Base-by-base conservation (phyloP, 2,113 vertebrate genomes). In the Thamnaconus septentrionalis region DNA sequence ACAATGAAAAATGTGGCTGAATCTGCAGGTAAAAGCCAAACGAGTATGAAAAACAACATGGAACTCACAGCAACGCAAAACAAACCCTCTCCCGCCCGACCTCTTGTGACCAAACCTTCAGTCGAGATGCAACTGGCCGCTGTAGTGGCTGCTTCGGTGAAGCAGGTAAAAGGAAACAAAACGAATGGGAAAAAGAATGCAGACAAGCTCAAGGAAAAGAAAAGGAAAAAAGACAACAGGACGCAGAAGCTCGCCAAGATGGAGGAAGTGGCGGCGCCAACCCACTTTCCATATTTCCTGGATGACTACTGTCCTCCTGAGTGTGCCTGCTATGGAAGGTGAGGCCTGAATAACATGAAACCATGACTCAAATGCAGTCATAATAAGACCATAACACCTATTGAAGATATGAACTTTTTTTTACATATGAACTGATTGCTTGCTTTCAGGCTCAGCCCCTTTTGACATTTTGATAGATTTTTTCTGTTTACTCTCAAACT, bases 251-350 rank as follows among this genome's bases (percentile, higher is more conserved):
- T 56, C 31, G 7, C 8, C 41, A 18, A 44, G 39, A 85, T 73
- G 71, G 67, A 58, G 41, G 64, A 76, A 59, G 0, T 1, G 41
- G 48, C 47, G 9, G 8, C 47, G 1, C 53, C 70, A 12, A n/a
- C 62, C 1, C 43, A 75, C 31, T 85, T 91, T 31, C 69, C 78
- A 4, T 91, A 85, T 73, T 93, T 86, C 61, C 58, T 80, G 77
- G 81, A 89, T 53, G 55, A 84, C 61, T 90, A 81, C 82, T 91
- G 85, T 61, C 83, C 82, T 55, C 72, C 73, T 12, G 85, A 86
- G n/a, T 85, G 85, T 76, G 75, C 70, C 68, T 92, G 87, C 72
- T 92, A 85, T 72, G 86, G 80, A 59, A 84, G 76, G 67, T 90
- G 76, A 80, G 61, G 45, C 39, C 11, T 8, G 3, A 48, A 48